Base-by-base conservation (phyloP, 2,888 invertebrate species). In the Teleogryllus oceanicus region DNA sequence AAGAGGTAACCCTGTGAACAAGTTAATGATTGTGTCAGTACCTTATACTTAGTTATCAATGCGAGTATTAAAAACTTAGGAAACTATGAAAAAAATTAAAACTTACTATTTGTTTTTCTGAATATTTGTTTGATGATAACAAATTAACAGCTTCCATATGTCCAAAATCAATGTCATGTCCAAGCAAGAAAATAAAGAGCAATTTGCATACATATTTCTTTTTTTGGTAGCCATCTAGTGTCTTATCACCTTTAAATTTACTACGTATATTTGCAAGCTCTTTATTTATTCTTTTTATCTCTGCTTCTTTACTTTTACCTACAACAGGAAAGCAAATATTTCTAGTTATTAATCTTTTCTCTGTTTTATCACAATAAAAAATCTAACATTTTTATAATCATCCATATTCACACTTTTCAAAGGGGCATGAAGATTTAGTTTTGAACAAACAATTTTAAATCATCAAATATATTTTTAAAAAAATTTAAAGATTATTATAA, bases 191-290 rank as follows among this genome's bases (percentile, higher is more conserved):
- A 88, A 99, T 99, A 90, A 99, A 99, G 83, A 99, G 90, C 84
- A 99, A 90, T 89, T 99, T 99, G 90, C 99, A 99, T 82, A 99
- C 99, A 91, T 99, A 99, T 90, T 99, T 99, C 91, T 99, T 99
- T 92, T 99, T 99, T 88, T 99, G 99, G 89, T 99, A 99, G 75
- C 99, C 99, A 90, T 99, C 99, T 81, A 99, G 90, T 78, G 99
- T 99, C 91, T 99, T 99, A 88, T 99, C 99, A 83, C 99, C 99
- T 93, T 99, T 99, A 88, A 99, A 99, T 91, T 99, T 99, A 87
- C 98, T 98, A 83, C 99, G 91, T 87, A 99, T 99, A 87, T 99
- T 99, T 81, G 99, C 99, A 86, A 99, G 88, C 89, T 99, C 99
- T 89, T 99, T 99, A 88, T 99, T 99, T 88, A 99, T 99, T 87